Evolutionary conservation across 2,113 vertebrate genomes (phyloP), one percentile per base, ranked within the genome.

Genomic region (Calidris pugnax): DNA sequence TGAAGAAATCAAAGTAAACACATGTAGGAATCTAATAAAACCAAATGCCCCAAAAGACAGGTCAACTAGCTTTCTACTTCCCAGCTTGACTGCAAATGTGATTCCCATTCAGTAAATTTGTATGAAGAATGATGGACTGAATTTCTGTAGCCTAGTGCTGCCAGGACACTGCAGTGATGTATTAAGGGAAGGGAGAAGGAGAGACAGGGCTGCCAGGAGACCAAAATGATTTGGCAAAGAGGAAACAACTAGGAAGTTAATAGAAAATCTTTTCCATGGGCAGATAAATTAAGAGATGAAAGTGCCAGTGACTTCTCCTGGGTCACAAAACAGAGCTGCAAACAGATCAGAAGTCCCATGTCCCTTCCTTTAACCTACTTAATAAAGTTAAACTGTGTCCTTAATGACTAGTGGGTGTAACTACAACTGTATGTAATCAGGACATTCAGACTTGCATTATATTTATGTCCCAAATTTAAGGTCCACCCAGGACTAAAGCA

Each of bases 1-100:
- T 51, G 66, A 93, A 64, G 33, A n/a, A 74, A 87, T 95, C 79
- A 96, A 94, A 96, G 76, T 30, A 94, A 86, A 87, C 66, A 57
- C 4, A 8, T 89, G 76, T 39, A 89, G 73, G 56, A 96, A 94
- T 43, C 56, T 64, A 88, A 95, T 97, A 96, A 96, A 94, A 80
- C 16, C 63, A 89, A 89, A 90, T 80, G 41, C 67, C 48, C 73
- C n/a, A 22, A 56, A 95, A 88, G 83, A 82, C 50, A 92, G 69
- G 79, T 79, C 81, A 85, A 45, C 55, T 88, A 72, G 39, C 39
- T 87, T 94, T 87, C 66, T 85, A 19, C 48, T 87, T 87, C 73
- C 67, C 77, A 57, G 56, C 47, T 51, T 71, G 85, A 90, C 63
- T 92, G 48, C 79, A 92, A 96, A 94, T 89, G 80, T 88, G 84